Base-by-base conservation (phyloP, 2,797 vertebrate genomes). In the Darevskia mixta region DNA sequence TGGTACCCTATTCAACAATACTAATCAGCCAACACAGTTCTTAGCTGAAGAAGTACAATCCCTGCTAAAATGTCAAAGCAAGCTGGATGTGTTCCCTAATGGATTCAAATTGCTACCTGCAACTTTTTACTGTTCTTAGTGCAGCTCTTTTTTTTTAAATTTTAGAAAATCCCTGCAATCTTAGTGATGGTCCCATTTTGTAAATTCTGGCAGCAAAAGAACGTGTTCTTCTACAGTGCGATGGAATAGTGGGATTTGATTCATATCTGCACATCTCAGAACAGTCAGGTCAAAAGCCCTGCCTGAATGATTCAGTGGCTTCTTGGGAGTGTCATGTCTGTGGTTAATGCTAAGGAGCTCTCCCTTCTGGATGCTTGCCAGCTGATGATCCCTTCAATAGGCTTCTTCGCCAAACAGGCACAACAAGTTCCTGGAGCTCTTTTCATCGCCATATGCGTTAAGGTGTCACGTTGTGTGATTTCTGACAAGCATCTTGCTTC, bases 131-230 rank as follows among this genome's bases (percentile, higher is more conserved):
- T 43, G 61, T 82, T 66, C 64, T 67, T 25, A 82, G 10, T 82
- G 38, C 23, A 82, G 11, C 25, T 32, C 25, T 32, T 1, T 3
- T 61, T 32, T 11, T 71, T 43, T 49, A 49, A 49, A 49, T 49
- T 49, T 32, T 29, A 11, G n/a, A 13, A 71, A 71, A 72, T 5
- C 3, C 29, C 1, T 81, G n/a, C 17, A n/a, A n/a, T 43, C 17
- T 32, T 45, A 72, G 27, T 86, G 88, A 75, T 73, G 2, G 17
- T 10, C 80, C 41, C 1, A 18, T 71, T 90, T 49, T 29, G 78
- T 2, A 0, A 86, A 72, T 90, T 91, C 91, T 84, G 67, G 32
- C 86, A 91, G 88, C 88, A 92, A 92, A 80, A 81, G 84, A 92
- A 81, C 55, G 72, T 27, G 45, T 5, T 77, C 35, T 5, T 77